Evolutionary conservation across 2,113 vertebrate genomes (phyloP), one percentile per base, ranked within the genome.

Genomic region (Mastomys natalensis): DNA sequence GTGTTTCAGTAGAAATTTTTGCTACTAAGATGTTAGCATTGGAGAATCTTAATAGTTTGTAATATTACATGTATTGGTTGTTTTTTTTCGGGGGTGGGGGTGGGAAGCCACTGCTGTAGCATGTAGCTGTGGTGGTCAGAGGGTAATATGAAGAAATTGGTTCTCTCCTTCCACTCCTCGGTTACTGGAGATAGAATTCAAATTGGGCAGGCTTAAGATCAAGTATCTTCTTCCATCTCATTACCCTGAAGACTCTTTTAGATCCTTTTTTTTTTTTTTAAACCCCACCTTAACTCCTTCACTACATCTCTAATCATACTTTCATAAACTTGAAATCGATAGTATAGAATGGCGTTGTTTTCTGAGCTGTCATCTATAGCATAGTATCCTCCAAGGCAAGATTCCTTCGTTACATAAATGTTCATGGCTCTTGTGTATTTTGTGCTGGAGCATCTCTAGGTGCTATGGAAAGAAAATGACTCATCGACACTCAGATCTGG

Each of bases 351-450:
- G 8, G 53, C 94, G 82, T 82, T 78, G 58, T 29, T 93, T 93
- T 95, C 78, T 29, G 94, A 58, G 19, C 43, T 45, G 88, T 77
- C 26, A 64, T 73, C 80, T 40, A 29, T 58, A 78, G 87, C 16
- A 40, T 78, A 60, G 21, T 70, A 26, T 51, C 34, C 55, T 64
- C 34, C 24, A 40, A 13, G n/a, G 53, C 12, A 95, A 86, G 55
- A 37, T n/a, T 86, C 37, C 34, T 82, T 91, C 89, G 58, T 73
- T 91, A 37, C 48, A 51, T 68, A 94, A 88, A 55, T 80, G 40
- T 82, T 90, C 87, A 72, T 26, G 17, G 74, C 91, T 62, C 40
- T 19, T 89, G 70, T 37, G n/a, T 93, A n/a, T 68, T 94, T 88
- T 86, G 31, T 48, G 13, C 60, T 17, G 15, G 29, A 78, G 76